Conservation (phyloP, 2,797 vertebrate genomes). For the Geotria australis region DNA sequence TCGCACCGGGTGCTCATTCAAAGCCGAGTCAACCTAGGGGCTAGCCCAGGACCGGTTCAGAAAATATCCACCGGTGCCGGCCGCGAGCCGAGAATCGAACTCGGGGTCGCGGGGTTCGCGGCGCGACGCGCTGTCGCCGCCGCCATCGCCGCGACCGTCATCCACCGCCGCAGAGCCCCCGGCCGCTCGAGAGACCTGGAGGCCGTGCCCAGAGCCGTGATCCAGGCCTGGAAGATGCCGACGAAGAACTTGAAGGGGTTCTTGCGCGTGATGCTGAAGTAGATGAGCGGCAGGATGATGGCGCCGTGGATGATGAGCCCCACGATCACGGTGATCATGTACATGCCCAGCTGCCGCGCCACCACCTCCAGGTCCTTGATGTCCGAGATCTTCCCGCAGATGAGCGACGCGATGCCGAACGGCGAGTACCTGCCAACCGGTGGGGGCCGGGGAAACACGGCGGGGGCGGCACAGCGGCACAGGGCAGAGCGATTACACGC, state of each 20-base stretch:
- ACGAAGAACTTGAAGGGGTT: slow-evolving; percentile 81
- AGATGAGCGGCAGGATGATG: slow-evolving; percentile 79
- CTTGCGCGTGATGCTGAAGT: slow-evolving; percentile 78
- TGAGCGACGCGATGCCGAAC: slow-evolving; percentile 80
- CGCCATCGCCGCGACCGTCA: too few species aligned
- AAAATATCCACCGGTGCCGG: too few species aligned
- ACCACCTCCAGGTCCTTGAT: slow-evolving; percentile 91
- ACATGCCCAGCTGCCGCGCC: slow-evolving; percentile 81
- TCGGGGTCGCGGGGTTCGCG: too few species aligned
- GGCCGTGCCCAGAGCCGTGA: slow-evolving; percentile 84
- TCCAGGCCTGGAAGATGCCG: slow-evolving; percentile 98
- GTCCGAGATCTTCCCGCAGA: slow-evolving; percentile 96
- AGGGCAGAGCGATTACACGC: too few species aligned
- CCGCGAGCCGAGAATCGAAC: too few species aligned
- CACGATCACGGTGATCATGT: slow-evolving; percentile 87
- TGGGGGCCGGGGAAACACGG: background rate
- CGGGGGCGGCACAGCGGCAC: background rate
- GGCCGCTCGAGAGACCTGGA: slow-evolving; percentile 30
- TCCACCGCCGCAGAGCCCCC: too few species aligned
- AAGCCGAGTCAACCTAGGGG: too few species aligned
- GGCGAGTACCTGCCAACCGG: slow-evolving; percentile 64
- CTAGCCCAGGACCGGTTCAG: too few species aligned
- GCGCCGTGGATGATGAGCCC: slow-evolving; percentile 84
- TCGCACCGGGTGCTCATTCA: too few species aligned
- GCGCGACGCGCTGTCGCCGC: too few species aligned